Base-by-base conservation (phyloP, 2,888 invertebrate species). In the Drosophila multiciliata region DNA sequence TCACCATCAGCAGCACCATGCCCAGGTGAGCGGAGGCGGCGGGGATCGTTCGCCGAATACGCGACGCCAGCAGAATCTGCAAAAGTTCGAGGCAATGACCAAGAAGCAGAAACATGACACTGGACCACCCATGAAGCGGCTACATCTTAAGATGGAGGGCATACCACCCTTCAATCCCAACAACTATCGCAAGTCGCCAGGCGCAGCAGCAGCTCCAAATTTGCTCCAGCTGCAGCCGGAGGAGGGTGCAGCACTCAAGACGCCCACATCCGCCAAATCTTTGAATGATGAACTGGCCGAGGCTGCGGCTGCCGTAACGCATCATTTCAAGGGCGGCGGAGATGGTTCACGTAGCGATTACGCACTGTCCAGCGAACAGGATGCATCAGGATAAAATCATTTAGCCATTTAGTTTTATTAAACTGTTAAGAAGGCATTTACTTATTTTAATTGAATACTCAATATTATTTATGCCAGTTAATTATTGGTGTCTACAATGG, bases 1-100 rank as follows among this genome's bases (percentile, higher is more conserved):
- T 23, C 45, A 45, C 94, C 96, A 96, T 94, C 96, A 96, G 94
- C 96, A 96, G 93, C 95, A 96, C 92, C 94, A 95, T 45, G 23
- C 15, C 17, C 55, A n/a, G 91, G 93, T 78, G 73, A 73, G 94
- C 87, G 93, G 93, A 93, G 52, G 73, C 29, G 80, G 93, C 32
- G 89, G 84, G n/a, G 91, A 92, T 76, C 92, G 84, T 50, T 92
- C 93, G 3, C 92, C 92, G 23, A 89, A 82, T 42, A 92, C 92
- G 26, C 74, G 92, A 70, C 88, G 93, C 33, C 92, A 92, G 72
- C 92, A 91, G 75, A 92, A 93, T 82, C 83, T 93, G 33, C 91
- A 92, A 66, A 92, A 91, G 73, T 92, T 92, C 75, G 92, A 92
- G 78, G 91, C 91, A 2, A 81, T 92, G 61, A 91, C 91, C 73